These are phyloP conservation scores for Cydia fagiglandana DNA, from an alignment of 1,140 invertebrate genomes.

Conservation along the genomic window DNA sequence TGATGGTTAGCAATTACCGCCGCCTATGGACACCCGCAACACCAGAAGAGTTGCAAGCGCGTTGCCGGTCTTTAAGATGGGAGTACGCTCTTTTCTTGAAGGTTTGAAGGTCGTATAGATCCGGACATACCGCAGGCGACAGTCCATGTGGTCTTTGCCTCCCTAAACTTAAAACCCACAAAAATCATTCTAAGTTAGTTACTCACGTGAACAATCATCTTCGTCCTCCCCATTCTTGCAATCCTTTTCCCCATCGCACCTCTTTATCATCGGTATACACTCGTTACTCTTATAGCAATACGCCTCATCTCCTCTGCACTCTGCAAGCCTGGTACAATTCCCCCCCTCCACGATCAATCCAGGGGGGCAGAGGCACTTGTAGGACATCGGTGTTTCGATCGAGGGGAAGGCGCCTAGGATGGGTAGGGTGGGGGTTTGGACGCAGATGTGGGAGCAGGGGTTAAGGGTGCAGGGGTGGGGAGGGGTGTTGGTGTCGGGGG, in stretches of 20 bases:
- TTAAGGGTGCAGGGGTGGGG: conserved; percentile 80
- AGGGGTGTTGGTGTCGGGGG: conserved; percentile 61
- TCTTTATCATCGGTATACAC: conserved; percentile 82
- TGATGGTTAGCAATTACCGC: no score
- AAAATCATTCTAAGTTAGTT: not conserved
- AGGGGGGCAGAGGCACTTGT: conserved; percentile 82
- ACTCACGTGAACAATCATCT: conserved; percentile 77
- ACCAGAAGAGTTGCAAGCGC: no score
- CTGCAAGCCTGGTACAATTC: conserved; percentile 75
- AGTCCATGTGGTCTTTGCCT: no score
- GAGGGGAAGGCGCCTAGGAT: conserved; percentile 32
- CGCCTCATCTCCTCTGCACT: conserved; percentile 78
- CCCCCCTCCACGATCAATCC: conserved; percentile 76
- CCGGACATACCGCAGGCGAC: no score
- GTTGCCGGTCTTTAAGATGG: no score
- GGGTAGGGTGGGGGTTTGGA: conserved; percentile 71
- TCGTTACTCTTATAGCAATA: conserved; percentile 80
- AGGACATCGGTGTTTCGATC: conserved; percentile 37
- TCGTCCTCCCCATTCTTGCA: conserved; percentile 86
- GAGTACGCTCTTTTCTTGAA: no score
- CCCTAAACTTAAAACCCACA: no score
- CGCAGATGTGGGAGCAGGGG: conserved; percentile 87
- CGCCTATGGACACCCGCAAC: no score
- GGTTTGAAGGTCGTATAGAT: no score
- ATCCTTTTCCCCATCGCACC: conserved; percentile 86